Evolutionary conservation across 2,888 invertebrate species (phyloP).

Genomic region (Tineola bisselliella): DNA sequence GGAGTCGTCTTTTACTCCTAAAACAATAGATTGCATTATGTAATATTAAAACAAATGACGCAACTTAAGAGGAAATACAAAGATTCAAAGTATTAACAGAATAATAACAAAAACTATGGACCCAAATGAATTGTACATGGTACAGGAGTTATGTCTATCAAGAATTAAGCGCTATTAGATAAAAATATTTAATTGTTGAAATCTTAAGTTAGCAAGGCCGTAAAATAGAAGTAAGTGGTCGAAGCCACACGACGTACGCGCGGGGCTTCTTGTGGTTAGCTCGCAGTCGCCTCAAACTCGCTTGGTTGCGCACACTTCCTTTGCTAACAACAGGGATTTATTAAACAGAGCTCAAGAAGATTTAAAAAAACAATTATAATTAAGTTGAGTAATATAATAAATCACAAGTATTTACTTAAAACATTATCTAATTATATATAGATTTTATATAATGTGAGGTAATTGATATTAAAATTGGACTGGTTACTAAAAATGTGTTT

Average conservation of each 20-base stretch:
- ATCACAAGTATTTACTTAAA: no score
- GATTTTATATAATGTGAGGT: neutral
- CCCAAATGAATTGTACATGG: no score
- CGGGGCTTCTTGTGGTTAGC: slow-evolving; percentile 58
- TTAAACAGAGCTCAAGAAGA: neutral
- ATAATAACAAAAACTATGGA: no score
- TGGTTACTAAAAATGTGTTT: no score
- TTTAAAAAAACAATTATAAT: neutral
- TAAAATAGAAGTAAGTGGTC: neutral
- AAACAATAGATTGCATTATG: slow-evolving; percentile 22
- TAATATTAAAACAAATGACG: no score
- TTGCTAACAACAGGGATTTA: slow-evolving; percentile 29
- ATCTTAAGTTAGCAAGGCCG: neutral
- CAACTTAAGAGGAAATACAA: no score
- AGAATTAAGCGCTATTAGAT: no score
- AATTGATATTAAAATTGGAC: no score
- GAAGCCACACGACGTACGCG: slow-evolving; percentile 23
- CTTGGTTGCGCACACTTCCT: slow-evolving; percentile 39
- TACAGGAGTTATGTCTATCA: no score
- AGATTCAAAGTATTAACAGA: no score
- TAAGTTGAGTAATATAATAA: neutral
- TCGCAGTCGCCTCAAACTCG: slow-evolving; percentile 17
- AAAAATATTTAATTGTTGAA: neutral
- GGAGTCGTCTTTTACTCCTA: slow-evolving; percentile 89
- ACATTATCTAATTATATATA: neutral